Percentiles rank a stretch among this genome's conserved stretches.
These are phyloP conservation scores for Tetheella fluctuosa DNA, from an alignment of 2,888 invertebrate species.

Conservation along the genomic window DNA sequence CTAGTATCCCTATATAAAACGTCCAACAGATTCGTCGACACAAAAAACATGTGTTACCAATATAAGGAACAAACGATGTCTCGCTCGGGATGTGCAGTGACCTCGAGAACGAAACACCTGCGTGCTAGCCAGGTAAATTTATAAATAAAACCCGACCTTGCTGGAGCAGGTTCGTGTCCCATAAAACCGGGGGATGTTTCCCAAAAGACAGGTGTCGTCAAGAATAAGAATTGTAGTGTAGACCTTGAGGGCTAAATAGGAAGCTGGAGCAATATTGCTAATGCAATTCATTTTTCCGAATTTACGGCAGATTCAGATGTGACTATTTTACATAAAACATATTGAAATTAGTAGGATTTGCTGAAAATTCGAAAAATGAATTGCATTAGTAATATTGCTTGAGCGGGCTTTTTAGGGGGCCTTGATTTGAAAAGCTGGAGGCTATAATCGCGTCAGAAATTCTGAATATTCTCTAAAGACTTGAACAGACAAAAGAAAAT, in stretches of 20 bases:
- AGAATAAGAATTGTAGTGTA: constrained; percentile 20
- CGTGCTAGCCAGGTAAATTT: constrained; percentile 48
- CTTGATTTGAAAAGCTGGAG: neutral
- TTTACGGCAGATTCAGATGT: too few species aligned
- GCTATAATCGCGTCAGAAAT: neutral
- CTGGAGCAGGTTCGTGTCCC: constrained; percentile 43
- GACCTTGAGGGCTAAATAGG: too few species aligned
- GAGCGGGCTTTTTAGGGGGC: too few species aligned
- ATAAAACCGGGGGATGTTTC: constrained; percentile 32
- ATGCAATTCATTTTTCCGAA: too few species aligned
- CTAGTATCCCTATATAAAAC: constrained; percentile 16
- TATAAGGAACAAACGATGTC: constrained; percentile 27
- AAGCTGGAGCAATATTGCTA: too few species aligned
- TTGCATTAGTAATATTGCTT: too few species aligned
- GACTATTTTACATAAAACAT: too few species aligned
- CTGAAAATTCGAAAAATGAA: too few species aligned
- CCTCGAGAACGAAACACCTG: constrained; percentile 53
- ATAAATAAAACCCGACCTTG: constrained; percentile 49
- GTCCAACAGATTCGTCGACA: constrained; percentile 17
- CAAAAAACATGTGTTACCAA: constrained; percentile 31
- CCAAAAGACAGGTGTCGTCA: constrained; percentile 25
- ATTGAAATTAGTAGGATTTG: too few species aligned
- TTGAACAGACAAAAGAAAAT: too few species aligned
- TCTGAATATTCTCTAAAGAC: too few species aligned
- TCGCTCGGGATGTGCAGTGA: constrained; percentile 42